These are phyloP conservation scores for Hoplostethus mediterraneus DNA, from an alignment of 2,797 vertebrate genomes.

Conservation along the genomic window DNA sequence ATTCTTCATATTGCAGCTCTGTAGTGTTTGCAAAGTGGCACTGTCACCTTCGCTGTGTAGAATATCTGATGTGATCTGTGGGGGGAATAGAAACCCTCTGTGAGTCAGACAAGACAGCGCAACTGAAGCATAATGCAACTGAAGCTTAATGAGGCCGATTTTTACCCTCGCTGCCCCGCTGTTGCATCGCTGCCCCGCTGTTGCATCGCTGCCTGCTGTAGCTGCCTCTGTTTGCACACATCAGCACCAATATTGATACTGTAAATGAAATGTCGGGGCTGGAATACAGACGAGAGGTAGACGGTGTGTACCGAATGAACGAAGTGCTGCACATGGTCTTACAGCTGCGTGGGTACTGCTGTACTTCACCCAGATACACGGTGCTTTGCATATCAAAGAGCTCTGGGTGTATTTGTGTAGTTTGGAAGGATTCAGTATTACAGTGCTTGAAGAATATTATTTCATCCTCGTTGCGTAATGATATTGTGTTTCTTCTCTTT, in stretches of 20 bases:
- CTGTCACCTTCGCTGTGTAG: constrained; percentile 10
- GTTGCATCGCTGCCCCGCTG: too few species aligned
- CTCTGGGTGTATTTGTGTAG: background rate
- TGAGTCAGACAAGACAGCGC: background rate
- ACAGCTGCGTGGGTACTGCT: background rate
- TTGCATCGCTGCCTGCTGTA: too few species aligned
- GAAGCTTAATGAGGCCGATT: background rate
- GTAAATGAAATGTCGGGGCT: background rate
- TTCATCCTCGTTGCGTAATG: background rate
- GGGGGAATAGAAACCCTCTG: too few species aligned
- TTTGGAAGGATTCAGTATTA: background rate
- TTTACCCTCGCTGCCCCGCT: background rate
- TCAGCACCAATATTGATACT: background rate
- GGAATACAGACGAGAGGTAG: background rate
- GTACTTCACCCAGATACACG: background rate
- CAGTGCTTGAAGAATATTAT: background rate
- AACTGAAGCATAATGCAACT: too few species aligned
- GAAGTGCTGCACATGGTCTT: background rate
- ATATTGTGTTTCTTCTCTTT: background rate
- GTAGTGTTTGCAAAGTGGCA: constrained; percentile 37
- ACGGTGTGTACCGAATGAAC: background rate
- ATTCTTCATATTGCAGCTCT: constrained; percentile 52
- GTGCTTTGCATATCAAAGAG: background rate
- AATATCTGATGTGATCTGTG: background rate
- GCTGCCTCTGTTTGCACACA: constrained; percentile 17